Percentiles rank a stretch among this genome's conserved stretches.
These are phyloP conservation scores for Anthopleura sola DNA, from an alignment of 64 coral and sea anemone genomes.

Conservation along the genomic window DNA sequence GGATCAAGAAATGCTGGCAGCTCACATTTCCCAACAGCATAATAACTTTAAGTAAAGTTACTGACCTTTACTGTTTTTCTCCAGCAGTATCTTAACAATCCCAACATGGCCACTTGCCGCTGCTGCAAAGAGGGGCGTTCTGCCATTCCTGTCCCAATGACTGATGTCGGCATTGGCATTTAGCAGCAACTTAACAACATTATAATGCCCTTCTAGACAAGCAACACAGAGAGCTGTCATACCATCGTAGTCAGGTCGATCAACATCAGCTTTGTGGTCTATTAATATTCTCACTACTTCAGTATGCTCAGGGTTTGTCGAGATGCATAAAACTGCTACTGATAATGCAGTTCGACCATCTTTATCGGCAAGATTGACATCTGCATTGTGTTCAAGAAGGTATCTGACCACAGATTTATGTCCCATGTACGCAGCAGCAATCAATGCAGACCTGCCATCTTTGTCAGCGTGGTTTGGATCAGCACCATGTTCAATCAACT, in stretches of 20 bases:
- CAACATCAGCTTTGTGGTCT: conserved; percentile 67
- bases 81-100: conserved; percentile 69
- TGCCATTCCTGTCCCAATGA: conserved; percentile 96
- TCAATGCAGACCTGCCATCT: conserved; percentile 91
- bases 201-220: conserved; percentile 74
- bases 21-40: no score
- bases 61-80: conserved; percentile 61
- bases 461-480: conserved; percentile 85
- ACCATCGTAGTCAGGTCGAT: conserved; percentile 95
- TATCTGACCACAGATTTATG: conserved; percentile 77
- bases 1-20: no score
- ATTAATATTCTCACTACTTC: conserved; percentile 76
- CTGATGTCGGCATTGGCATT: conserved; percentile 69
- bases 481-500: conserved; percentile 82
- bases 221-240: conserved; percentile 90
- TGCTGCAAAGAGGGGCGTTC: conserved; percentile 92
- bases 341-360: conserved; percentile 93
- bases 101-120: conserved; percentile 81
- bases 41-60: neutral
- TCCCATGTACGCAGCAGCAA: conserved; percentile 97
- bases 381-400: conserved; percentile 80
- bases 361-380: conserved; percentile 88
- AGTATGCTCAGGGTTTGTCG: conserved; percentile 58
- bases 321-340: conserved; percentile 76
- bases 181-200: conserved; percentile 76